A percentile compares a stretch with the other conserved stretches of the same genome.
These are phyloP conservation scores for Tetranychus truncatus DNA, from an alignment of 2,888 invertebrate genomes.

Conservation along the genomic window DNA sequence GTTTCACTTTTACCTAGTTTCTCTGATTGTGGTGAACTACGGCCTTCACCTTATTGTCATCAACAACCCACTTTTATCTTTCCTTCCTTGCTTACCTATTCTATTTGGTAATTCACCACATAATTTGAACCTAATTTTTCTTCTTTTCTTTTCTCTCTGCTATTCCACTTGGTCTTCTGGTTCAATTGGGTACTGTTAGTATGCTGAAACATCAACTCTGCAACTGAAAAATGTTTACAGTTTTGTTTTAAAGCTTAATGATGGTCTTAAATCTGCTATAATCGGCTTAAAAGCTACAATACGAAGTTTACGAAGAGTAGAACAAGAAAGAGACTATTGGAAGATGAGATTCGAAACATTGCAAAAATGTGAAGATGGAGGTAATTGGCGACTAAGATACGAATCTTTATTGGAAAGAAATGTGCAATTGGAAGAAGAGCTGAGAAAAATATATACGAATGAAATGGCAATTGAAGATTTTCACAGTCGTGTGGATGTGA, in stretches of 20 bases:
- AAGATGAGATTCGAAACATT: constrained; percentile 4
- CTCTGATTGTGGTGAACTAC: background rate
- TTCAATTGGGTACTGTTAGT: background rate
- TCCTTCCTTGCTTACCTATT: background rate
- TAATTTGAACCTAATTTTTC: background rate
- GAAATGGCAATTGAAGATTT: background rate
- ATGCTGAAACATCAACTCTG: constrained; percentile 7
- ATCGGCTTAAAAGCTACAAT: background rate
- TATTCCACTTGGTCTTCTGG: background rate
- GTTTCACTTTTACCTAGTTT: background rate
- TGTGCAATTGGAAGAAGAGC: constrained; percentile 8
- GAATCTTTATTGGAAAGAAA: background rate
- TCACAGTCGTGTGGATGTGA: background rate
- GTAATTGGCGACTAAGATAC: background rate
- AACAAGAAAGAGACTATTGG: constrained; percentile 8
- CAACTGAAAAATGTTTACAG: constrained; percentile 10
- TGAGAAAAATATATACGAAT: background rate
- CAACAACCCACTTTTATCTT: background rate
- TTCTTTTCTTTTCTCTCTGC: constrained; percentile 6
- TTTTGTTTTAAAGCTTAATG: background rate
- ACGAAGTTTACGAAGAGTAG: background rate
- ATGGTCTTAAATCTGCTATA: constrained; percentile 6
- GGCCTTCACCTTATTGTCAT: background rate
- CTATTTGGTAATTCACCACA: constrained; percentile 1
- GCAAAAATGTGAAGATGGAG: background rate